A percentile compares a stretch with the other conserved stretches of the same genome.
These are phyloP conservation scores for Parazoanthus swiftii DNA, from an alignment of 92 coral and sea anemone species.

Conservation along the genomic window DNA sequence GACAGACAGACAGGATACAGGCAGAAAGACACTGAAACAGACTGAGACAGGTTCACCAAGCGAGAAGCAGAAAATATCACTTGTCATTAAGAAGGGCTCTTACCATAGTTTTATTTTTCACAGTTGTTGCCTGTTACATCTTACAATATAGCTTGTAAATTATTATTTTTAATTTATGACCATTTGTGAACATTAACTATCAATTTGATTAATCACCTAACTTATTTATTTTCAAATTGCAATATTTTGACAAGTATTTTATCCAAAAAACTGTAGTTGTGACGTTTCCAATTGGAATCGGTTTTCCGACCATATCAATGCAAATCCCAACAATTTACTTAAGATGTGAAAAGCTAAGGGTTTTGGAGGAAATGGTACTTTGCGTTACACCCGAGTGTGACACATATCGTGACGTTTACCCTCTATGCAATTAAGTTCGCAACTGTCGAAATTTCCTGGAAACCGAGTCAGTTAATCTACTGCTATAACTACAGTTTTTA, in stretches of 20 bases:
- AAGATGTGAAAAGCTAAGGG: not conserved
- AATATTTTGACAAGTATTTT: not conserved
- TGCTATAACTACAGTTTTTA: not conserved
- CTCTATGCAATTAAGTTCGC: not conserved
- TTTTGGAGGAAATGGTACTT: not conserved
- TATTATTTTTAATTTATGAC: conserved; percentile 15
- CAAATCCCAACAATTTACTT: not conserved
- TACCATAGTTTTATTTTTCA: conserved; percentile 23
- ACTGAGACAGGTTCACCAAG: not conserved
- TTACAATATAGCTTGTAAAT: not conserved
- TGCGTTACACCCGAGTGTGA: not conserved
- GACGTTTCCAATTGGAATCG: not conserved
- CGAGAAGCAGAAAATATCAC: not conserved
- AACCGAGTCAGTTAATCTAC: not conserved
- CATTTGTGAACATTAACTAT: conserved; percentile 3
- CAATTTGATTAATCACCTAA: conserved; percentile 22
- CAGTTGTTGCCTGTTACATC: not conserved
- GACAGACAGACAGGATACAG: not conserved
- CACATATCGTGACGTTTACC: not conserved
- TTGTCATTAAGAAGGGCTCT: not conserved
- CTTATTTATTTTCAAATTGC: not conserved
- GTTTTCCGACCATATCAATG: no score
- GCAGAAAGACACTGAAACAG: not conserved
- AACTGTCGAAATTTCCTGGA: not conserved
- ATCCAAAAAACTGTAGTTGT: conserved; percentile 9